phyloP scores from a whole-genome alignment of 1,140 invertebrate genomes.

The Dinothrombium tinctorium region DNA sequence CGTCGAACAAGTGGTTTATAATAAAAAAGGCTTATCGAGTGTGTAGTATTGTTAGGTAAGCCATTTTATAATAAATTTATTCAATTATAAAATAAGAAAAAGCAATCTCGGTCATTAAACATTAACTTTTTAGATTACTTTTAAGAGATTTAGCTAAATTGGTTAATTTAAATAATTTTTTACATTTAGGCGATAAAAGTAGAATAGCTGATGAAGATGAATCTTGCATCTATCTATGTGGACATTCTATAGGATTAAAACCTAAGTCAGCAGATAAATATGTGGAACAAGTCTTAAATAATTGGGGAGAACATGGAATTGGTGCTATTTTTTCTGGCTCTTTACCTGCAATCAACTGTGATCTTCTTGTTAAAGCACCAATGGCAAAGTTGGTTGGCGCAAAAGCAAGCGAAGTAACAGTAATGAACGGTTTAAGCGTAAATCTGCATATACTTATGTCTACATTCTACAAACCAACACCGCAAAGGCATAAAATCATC shows the following conservation, averaged over 20 bases:
- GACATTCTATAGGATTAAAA: conserved; percentile 30
- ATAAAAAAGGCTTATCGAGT: no score
- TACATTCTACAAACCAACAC: conserved; percentile 30
- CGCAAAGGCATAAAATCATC: conserved; percentile 29
- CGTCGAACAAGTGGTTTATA: no score
- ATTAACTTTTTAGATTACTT: no score
- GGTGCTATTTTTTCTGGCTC: conserved; percentile 24
- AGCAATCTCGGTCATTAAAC: no score
- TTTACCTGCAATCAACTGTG: conserved; percentile 26
- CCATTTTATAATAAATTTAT: no score
- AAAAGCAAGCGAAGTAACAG: conserved; percentile 22
- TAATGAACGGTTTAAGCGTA: conserved; percentile 33
- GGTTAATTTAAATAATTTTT: no score
- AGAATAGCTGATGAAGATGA: conserved; percentile 22
- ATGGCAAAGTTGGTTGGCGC: conserved; percentile 27
- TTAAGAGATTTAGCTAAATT: no score
- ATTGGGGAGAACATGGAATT: conserved; percentile 27
- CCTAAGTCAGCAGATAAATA: conserved; percentile 22
- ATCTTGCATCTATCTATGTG: conserved; percentile 30
- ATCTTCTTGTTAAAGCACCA: conserved; percentile 21
- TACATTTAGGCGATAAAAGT: no score
- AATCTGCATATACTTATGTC: conserved; percentile 27
- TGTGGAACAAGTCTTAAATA: conserved; percentile 22
- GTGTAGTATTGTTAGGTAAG: no score
- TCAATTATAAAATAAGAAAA: no score